Conservation (phyloP, 2,113 vertebrate genomes). For the Sebastes schlegelii region DNA sequence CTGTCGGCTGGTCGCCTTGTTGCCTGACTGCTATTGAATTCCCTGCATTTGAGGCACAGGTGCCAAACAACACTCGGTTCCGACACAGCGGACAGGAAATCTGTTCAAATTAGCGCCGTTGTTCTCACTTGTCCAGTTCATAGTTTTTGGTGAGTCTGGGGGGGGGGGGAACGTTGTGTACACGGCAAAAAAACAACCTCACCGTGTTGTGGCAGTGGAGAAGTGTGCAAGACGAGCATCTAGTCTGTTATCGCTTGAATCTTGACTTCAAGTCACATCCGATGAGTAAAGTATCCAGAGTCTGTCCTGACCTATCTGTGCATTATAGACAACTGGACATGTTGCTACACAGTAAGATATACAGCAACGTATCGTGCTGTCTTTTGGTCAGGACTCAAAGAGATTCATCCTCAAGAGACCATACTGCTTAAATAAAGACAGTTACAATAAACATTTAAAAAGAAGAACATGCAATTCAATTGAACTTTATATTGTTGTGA, state of each 20-base stretch:
- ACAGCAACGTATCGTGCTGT: not conserved
- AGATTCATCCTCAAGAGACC: not conserved
- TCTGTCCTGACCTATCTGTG: slow-evolving; percentile 22
- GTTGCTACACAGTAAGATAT: slow-evolving; percentile 2
- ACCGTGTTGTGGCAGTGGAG: slow-evolving; percentile 28
- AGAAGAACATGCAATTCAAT: too few species aligned
- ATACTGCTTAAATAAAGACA: not conserved
- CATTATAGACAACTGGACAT: slow-evolving; percentile 10
- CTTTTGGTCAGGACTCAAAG: not conserved
- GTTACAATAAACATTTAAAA: too few species aligned
- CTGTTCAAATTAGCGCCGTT: slow-evolving; percentile 47
- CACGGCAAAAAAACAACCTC: slow-evolving; percentile 15
- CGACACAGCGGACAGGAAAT: slow-evolving; percentile 38
- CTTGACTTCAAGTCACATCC: slow-evolving; percentile 40
- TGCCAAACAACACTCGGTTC: slow-evolving; percentile 20
- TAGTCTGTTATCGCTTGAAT: slow-evolving; percentile 33
- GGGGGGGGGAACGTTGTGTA: slow-evolving; percentile 14
- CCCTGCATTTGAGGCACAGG: slow-evolving; percentile 30
- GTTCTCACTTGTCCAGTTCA: slow-evolving; percentile 22
- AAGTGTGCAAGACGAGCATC: slow-evolving; percentile 19
- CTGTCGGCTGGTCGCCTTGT: slow-evolving; percentile 22
- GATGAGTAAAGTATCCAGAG: slow-evolving; percentile 13
- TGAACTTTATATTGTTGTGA: too few species aligned
- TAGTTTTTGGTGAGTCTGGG: not conserved
- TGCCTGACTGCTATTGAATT: slow-evolving; percentile 43